Conservation (phyloP, 2,113 vertebrate species). For the Oncorhynchus gorbuscha region DNA sequence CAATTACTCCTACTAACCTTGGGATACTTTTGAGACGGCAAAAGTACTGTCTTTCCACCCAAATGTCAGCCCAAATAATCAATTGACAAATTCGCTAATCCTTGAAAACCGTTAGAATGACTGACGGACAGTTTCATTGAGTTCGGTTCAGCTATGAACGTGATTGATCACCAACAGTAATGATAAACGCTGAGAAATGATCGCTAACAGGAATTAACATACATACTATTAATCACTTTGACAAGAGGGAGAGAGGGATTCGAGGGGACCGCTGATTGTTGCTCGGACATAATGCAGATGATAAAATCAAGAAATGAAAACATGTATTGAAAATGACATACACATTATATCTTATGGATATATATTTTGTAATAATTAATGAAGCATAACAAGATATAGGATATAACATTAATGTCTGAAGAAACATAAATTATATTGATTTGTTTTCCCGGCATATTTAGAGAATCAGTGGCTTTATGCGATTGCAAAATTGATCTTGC, state of each 20-base stretch:
- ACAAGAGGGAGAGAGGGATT: constrained; percentile 28
- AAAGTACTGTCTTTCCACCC: background rate
- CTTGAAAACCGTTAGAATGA: constrained; percentile 16
- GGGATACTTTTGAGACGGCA: constrained; percentile 3
- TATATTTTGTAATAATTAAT: too few species aligned
- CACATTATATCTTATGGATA: too few species aligned
- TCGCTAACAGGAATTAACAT: constrained; percentile 38
- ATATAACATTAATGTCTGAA: too few species aligned
- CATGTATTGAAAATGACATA: background rate
- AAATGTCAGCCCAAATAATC: constrained; percentile 24
- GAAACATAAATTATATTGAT: too few species aligned
- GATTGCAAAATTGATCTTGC: background rate
- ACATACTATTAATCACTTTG: constrained; percentile 55
- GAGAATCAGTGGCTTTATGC: too few species aligned
- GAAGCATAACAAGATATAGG: too few species aligned
- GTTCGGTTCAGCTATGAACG: constrained; percentile 27
- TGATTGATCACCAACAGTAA: constrained; percentile 58
- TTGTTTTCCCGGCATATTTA: too few species aligned
- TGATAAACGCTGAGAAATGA: constrained; percentile 49
- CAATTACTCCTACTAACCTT: constrained; percentile 21
- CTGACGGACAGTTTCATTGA: constrained; percentile 29
- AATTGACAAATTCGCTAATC: constrained; percentile 41
- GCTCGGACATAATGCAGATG: background rate
- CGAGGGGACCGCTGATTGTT: background rate
- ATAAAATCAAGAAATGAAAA: background rate